phyloP scores from a whole-genome alignment of 2,797 vertebrate genomes.

The Oophaga sylvatica region DNA sequence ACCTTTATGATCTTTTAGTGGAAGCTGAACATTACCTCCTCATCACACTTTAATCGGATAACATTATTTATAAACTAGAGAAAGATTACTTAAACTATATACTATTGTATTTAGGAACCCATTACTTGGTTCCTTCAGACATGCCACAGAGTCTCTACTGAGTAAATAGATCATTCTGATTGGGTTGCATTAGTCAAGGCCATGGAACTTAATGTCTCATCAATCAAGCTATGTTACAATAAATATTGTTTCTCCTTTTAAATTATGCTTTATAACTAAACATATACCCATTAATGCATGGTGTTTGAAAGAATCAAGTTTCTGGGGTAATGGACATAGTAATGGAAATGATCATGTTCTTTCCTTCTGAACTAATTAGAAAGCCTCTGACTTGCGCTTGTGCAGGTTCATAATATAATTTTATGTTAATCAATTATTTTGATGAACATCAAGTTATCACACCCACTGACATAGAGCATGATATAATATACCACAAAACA shows the following conservation, averaged over 20 bases:
- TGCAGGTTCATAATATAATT: neutral
- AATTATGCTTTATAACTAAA: neutral
- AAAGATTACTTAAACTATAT: neutral
- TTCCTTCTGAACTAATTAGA: neutral
- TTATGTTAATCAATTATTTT: neutral
- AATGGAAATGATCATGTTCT: neutral
- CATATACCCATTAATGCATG: neutral
- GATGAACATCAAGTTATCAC: neutral
- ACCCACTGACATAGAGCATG: too few relatives aligned
- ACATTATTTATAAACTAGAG: neutral
- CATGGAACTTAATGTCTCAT: neutral
- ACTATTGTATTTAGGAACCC: neutral
- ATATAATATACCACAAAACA: neutral
- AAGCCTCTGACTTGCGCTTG: neutral
- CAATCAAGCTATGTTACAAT: neutral
- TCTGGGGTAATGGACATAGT: neutral
- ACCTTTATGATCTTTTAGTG: neutral
- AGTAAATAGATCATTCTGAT: neutral
- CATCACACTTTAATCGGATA: neutral
- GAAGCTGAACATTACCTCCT: neutral
- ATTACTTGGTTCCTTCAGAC: conserved; percentile 2
- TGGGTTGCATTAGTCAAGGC: neutral
- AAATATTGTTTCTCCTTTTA: neutral
- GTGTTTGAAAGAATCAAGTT: neutral
- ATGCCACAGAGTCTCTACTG: neutral